Percentiles rank a stretch among this genome's conserved stretches.
These are phyloP conservation scores for Solen grandis DNA, from an alignment of 1,140 invertebrate genomes.

Conservation along the genomic window DNA sequence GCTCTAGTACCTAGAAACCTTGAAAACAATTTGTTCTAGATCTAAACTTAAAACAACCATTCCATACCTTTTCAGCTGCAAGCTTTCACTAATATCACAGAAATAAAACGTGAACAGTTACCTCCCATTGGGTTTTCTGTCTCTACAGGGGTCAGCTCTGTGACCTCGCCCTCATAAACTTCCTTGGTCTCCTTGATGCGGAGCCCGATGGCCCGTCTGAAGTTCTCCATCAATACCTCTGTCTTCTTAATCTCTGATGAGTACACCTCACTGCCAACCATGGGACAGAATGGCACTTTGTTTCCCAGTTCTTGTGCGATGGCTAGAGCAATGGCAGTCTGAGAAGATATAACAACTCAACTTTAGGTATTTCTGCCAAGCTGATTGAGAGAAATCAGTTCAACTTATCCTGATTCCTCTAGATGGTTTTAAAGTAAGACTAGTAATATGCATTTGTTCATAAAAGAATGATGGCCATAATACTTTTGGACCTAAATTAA, in stretches of 20 bases:
- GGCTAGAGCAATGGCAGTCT: conserved; percentile 97
- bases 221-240: conserved; percentile 99
- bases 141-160: conserved; percentile 97
- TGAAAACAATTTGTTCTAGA: too few species aligned
- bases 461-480: too few species aligned
- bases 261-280: conserved; percentile 99
- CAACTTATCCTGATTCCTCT: too few species aligned
- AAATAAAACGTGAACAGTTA: too few species aligned
- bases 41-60: too few species aligned
- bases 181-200: conserved; percentile 96
- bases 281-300: conserved; percentile 99
- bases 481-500: too few species aligned
- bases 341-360: conserved; percentile 59
- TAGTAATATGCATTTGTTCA: too few species aligned
- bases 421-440: too few species aligned
- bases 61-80: too few species aligned
- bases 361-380: not conserved
- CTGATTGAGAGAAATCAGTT: too few species aligned
- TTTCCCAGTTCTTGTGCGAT: conserved; percentile 99
- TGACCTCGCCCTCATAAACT: conserved; percentile 99
- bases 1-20: too few species aligned
- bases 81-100: too few species aligned
- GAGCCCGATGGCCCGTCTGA: conserved; percentile 96
- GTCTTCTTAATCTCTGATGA: conserved; percentile 99
- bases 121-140: conserved; percentile 98